Conservation (phyloP, 53 echinoderm and acorn worm species). For the Hippasteria phrygiana region DNA sequence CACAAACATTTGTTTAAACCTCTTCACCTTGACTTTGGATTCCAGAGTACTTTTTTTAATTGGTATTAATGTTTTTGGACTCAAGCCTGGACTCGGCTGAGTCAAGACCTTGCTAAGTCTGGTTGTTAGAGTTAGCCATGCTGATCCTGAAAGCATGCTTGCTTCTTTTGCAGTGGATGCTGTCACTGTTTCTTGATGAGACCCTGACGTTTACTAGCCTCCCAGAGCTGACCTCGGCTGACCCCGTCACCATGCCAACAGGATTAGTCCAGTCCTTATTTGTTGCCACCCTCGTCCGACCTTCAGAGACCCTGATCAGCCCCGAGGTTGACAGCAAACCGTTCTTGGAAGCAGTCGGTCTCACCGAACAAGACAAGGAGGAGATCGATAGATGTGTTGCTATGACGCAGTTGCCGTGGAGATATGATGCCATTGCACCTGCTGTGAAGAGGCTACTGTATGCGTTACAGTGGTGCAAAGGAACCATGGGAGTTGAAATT, state of each 20-base stretch:
- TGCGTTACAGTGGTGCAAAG: constrained; percentile 68
- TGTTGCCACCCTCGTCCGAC: constrained; percentile 18
- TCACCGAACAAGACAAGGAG: not conserved
- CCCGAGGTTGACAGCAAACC: not conserved
- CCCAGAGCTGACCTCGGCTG: constrained; percentile 20
- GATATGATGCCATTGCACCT: constrained; percentile 50
- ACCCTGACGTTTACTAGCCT: constrained; percentile 49
- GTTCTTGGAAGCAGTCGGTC: not conserved
- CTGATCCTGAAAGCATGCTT: not conserved
- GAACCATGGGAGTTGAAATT: constrained; percentile 48
- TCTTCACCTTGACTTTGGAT: too few species aligned
- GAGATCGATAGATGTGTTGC: constrained; percentile 17
- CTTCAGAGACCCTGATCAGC: not conserved
- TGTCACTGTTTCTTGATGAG: constrained; percentile 25
- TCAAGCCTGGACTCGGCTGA: too few species aligned
- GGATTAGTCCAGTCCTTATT: constrained; percentile 21
- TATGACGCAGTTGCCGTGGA: constrained; percentile 31
- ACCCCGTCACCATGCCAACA: constrained; percentile 43
- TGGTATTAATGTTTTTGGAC: too few species aligned
- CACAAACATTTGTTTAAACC: too few species aligned
- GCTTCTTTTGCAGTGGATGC: constrained; percentile 54
- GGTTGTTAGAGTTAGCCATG: not conserved
- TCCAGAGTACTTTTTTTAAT: too few species aligned
- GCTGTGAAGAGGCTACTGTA: constrained; percentile 52
- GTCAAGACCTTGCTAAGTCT: too few species aligned